Conservation (phyloP, 1,140 invertebrate species). For the Macrosteles quadrilineatus region DNA sequence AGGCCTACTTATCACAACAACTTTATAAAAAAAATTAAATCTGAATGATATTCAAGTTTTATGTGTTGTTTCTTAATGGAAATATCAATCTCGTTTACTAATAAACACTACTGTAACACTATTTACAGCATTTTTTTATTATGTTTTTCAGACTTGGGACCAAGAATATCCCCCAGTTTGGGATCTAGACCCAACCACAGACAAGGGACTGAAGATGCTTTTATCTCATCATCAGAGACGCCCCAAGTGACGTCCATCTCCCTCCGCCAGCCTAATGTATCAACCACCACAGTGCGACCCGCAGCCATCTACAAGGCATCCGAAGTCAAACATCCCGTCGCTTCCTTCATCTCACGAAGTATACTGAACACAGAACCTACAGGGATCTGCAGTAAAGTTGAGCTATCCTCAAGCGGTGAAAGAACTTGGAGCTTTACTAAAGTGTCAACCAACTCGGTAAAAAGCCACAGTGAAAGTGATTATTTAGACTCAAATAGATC, state of each 20-base stretch:
- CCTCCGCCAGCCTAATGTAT: neutral
- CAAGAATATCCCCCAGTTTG: neutral
- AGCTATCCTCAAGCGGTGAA: neutral
- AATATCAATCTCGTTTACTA: too few relatives aligned
- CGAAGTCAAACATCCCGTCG: neutral
- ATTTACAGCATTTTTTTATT: too few relatives aligned
- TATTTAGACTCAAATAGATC: neutral
- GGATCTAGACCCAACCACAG: neutral
- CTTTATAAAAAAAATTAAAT: too few relatives aligned
- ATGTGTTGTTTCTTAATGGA: too few relatives aligned
- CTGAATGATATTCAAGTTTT: too few relatives aligned
- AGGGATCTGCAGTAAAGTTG: neutral
- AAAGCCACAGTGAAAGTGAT: conserved; percentile 9
- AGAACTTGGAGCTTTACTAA: conserved; percentile 24
- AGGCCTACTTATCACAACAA: too few relatives aligned
- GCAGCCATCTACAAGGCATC: neutral
- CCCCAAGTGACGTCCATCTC: conserved; percentile 20
- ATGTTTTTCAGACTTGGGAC: neutral
- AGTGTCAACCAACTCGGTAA: neutral
- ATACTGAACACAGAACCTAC: neutral
- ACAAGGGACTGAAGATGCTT: neutral
- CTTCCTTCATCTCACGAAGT: neutral
- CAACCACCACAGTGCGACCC: neutral
- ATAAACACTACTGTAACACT: too few relatives aligned
- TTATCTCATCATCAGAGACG: neutral